Evolutionary conservation across 1,140 invertebrate species (phyloP).

Genomic region (Cotesia vestalis): DNA sequence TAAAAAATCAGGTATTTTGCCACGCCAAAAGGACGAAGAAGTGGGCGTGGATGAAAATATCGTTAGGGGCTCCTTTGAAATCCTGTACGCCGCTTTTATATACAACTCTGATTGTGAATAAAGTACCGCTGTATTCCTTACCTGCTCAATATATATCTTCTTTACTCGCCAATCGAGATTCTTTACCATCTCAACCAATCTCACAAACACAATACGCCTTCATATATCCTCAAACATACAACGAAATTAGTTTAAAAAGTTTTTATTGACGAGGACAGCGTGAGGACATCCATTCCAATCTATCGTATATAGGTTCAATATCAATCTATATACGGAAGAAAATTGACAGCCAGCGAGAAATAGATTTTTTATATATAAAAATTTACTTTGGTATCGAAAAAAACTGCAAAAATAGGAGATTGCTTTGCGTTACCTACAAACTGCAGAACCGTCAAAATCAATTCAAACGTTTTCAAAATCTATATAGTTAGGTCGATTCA

Average conservation of each 20-base stretch:
- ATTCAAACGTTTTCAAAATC: no score
- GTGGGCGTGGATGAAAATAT: slow-evolving; percentile 49
- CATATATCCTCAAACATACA: background rate
- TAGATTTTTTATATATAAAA: no score
- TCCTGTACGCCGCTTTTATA: slow-evolving; percentile 21
- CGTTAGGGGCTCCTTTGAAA: slow-evolving; percentile 30
- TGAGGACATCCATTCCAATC: background rate
- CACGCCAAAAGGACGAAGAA: slow-evolving; percentile 31
- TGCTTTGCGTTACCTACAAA: no score
- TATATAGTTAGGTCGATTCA: no score
- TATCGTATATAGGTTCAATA: no score
- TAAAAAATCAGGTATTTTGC: slow-evolving; percentile 5
- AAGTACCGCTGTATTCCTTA: slow-evolving; percentile 25
- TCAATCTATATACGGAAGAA: no score
- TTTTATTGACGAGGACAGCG: background rate
- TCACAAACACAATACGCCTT: background rate
- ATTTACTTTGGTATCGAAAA: no score
- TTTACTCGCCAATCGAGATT: slow-evolving; percentile 12
- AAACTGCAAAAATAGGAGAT: no score
- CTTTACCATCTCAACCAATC: slow-evolving; percentile 3
- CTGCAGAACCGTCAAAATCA: no score
- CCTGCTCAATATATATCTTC: background rate
- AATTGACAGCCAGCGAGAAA: no score
- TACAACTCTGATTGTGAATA: slow-evolving; percentile 26
- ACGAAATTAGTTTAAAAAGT: background rate